These are phyloP conservation scores for Melieria picta DNA, from an alignment of 2,888 invertebrate species.

Conservation along the genomic window DNA sequence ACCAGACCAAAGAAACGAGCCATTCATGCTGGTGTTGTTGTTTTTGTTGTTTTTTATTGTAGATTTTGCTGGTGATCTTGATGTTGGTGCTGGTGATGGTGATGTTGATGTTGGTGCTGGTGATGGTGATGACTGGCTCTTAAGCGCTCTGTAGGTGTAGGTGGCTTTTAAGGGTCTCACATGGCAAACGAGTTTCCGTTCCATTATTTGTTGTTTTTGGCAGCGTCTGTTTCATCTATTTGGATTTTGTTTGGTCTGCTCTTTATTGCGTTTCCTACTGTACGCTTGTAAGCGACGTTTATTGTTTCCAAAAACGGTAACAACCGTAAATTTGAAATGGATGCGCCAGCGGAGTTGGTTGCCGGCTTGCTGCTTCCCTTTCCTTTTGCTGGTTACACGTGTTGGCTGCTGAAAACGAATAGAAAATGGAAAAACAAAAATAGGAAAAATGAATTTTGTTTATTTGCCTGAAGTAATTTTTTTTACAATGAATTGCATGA, in stretches of 20 bases:
- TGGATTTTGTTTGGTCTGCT: background rate
- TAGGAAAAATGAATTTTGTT: conserved; percentile 2
- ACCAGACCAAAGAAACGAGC: background rate
- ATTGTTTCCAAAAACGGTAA: conserved; percentile 1
- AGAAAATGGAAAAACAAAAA: conserved; percentile 8
- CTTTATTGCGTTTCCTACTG: conserved; percentile 3
- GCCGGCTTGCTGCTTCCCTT: background rate
- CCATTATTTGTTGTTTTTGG: background rate
- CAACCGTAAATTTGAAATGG: conserved; percentile 14
- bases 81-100: background rate
- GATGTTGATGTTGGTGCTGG: conserved; percentile 5
- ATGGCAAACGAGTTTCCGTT: conserved; percentile 21
- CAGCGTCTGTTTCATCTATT: background rate
- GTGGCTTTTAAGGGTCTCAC: background rate
- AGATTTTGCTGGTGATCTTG: conserved; percentile 8
- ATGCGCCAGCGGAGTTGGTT: background rate
- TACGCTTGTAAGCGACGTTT: background rate
- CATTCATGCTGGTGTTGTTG: background rate
- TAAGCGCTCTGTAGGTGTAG: too few relatives aligned
- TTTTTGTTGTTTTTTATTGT: conserved; percentile 4
- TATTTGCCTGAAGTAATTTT: background rate
- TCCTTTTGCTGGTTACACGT: conserved; percentile 11
- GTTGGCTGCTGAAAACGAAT: conserved; percentile 9
- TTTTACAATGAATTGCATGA: conserved; percentile 3
- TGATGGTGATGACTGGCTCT: background rate